Base-by-base conservation (phyloP, 2,888 invertebrate genomes). In the Tricholauxania praeusta region DNA sequence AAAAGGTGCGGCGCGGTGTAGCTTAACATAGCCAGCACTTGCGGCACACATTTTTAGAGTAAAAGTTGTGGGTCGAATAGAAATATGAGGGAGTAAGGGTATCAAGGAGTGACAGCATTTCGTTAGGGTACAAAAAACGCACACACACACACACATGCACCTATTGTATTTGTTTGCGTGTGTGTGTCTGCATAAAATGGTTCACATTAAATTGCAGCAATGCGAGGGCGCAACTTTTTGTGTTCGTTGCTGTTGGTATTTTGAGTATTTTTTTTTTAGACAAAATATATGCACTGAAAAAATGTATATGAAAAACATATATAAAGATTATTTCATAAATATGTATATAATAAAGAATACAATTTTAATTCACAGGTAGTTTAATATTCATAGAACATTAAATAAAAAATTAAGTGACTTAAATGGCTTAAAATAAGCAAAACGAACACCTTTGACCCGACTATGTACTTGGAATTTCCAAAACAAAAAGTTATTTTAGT, bases 1-100 rank as follows among this genome's bases (percentile, higher is more conserved):
- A 57, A 49, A 59, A 53, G 49, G 68, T 22, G 28, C 39, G 49
- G 62, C 52, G 19, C n/a, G 22, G 39, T 39, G 10, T 39, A 22
- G 28, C 53, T 7, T 32, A 70, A 48, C 80, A 53, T 66, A 77
- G 80, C 80, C 81, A 80, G 80, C 75, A 81, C 80, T 82, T 78
- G 78, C 79, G 82, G 78, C 81, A 81, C 82, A 81, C 83, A 49
- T 70, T 67, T 12, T 17, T 67, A 22, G 47, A 47, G 39, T 8
- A 49, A 51, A 72, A 74, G 57, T 39, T 39, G 39, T 39, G 39
- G 39, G 39, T 39, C 39, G 39, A 39, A 39, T 39, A 39, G 39
- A 39, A 28, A 39, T 39, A 39, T 7, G 7, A 8, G 10, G 7
- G 1, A 39, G 39, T 39, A 59, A 19, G 22, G 12, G 49, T 19